Evolutionary conservation across 2,113 vertebrate genomes (phyloP).

Genomic region (Syrmaticus mikado): DNA sequence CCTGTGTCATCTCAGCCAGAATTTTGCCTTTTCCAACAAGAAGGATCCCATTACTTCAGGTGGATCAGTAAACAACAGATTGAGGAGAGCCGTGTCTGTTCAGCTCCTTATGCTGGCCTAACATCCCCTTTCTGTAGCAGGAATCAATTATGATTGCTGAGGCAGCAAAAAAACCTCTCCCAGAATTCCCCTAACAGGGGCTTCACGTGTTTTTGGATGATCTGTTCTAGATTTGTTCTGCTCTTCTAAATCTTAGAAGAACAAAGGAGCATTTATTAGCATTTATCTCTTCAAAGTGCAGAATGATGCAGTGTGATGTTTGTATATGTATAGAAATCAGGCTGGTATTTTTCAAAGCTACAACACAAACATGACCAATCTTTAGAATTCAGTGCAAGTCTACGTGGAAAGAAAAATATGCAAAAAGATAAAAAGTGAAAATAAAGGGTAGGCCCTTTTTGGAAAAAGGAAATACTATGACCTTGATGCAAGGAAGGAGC

Average conservation of each 20-base stretch:
- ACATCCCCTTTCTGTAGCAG: not conserved
- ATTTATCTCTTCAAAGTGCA: not conserved
- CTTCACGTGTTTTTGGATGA: not conserved
- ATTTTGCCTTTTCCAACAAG: not conserved
- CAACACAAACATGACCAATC: not conserved
- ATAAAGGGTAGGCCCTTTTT: not conserved
- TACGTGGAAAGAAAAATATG: not conserved
- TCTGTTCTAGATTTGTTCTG: not conserved
- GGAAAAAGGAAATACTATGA: not conserved
- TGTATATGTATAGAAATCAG: accelerated
- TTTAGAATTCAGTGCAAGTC: not conserved
- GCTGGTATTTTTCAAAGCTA: not conserved
- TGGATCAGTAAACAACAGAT: not conserved
- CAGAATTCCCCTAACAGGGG: not conserved
- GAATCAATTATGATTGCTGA: not conserved
- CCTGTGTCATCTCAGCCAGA: not conserved
- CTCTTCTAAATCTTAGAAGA: not conserved
- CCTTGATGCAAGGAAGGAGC: not conserved
- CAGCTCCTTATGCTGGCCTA: not conserved
- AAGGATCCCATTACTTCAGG: not conserved
- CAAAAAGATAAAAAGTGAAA: not conserved
- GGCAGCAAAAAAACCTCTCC: not conserved
- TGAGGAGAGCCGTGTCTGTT: not conserved
- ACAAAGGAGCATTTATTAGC: not conserved
- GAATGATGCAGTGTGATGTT: not conserved